Conservation (phyloP, 1,140 invertebrate genomes). For the Fragariocoptes setiger region DNA sequence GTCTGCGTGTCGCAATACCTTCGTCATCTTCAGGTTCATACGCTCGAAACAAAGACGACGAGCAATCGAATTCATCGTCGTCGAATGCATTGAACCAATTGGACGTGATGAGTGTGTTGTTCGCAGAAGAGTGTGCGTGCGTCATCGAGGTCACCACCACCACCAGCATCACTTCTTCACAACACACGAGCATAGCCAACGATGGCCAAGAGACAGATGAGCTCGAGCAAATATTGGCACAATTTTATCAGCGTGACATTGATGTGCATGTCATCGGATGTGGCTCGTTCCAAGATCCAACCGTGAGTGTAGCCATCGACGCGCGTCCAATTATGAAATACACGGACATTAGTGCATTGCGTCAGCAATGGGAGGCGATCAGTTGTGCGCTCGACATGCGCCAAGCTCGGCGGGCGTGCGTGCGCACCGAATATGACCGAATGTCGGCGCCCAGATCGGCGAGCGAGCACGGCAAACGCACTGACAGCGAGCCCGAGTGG, state of each 20-base stretch:
- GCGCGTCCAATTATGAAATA: background rate
- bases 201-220: slow-evolving; percentile 19
- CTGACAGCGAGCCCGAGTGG: background rate
- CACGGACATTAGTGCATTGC: background rate
- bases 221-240: slow-evolving; percentile 24
- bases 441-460: background rate
- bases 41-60: background rate
- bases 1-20: slow-evolving; percentile 27
- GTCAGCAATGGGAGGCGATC: background rate
- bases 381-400: background rate
- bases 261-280: slow-evolving; percentile 37
- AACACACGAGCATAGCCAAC: too few species aligned
- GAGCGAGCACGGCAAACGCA: too few species aligned
- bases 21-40: too few species aligned
- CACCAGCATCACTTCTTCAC: too few species aligned
- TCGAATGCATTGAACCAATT: background rate
- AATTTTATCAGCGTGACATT: slow-evolving; percentile 27
- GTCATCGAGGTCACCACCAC: slow-evolving; percentile 46
- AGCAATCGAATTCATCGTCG: slow-evolving; percentile 3
- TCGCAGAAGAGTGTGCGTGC: slow-evolving; percentile 68
- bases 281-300: slow-evolving; percentile 15
- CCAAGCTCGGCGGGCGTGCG: background rate
- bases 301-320: background rate
- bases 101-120: slow-evolving; percentile 24
- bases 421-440: background rate